Evolutionary conservation across 2,113 vertebrate genomes (phyloP), one percentile per base, ranked within the genome.

Genomic region (Periophthalmus modestus): DNA sequence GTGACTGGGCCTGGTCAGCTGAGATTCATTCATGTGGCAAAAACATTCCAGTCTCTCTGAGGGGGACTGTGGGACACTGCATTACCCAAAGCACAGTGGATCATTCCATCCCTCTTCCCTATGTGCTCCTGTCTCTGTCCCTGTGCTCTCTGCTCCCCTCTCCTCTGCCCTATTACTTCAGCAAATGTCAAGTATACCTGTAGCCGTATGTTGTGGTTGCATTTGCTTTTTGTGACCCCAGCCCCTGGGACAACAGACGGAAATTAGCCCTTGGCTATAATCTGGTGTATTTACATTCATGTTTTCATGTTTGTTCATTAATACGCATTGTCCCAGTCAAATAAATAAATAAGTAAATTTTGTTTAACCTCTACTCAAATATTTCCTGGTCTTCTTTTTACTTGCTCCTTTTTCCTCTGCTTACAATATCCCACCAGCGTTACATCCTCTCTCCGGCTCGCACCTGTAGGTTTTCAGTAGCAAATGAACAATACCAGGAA

Each of bases 401-500:
- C 34, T 66, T n/a, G 14, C 62, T 19, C 66, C 68, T 52, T 66
- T 48, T 72, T 87, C 82, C 66, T 69, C 59, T 69, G 18, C 9
- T 80, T 72, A 10, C 70, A 10, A 19, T 34, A 67, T 62, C 62
- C 55, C 57, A 18, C 47, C 24, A n/a, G 57, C 19, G 7, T 66
- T 79, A 55, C 19, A 34, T 52, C 69, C 67, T 19, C 59, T 61
- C 73, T 74, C 43, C 43, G n/a, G 34, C 71, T 13, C 66, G 28
- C 88, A 94, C 90, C 92, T 93, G 90, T 77, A 81, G 47, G 61
- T 13, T 65, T 75, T 73, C 71, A 81, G 46, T 72, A 62, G 70
- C 75, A 43, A 7, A 50, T 5, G 0, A 78, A 94, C 93, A 94
- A 93, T 93, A 54, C 59, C 75, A 90, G 93, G 93, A 94, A 93